These are phyloP conservation scores for Scaptomyza pallida DNA, from an alignment of 1,140 invertebrate species.

Conservation along the genomic window DNA sequence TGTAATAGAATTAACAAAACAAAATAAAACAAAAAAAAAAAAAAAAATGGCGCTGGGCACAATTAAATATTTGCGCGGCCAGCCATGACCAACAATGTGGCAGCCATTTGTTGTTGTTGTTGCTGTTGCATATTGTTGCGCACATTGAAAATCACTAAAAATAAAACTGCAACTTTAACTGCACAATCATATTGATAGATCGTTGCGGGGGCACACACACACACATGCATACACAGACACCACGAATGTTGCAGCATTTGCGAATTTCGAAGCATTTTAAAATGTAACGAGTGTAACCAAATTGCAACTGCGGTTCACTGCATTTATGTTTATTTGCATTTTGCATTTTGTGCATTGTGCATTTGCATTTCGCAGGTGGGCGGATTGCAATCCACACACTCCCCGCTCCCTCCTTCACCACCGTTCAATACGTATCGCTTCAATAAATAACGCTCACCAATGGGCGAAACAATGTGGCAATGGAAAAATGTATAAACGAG, in stretches of 20 bases:
- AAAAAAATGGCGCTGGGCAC: constrained; percentile 41
- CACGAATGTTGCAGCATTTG: constrained; percentile 6
- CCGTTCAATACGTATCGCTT: constrained; percentile 23
- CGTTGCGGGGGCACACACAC: neutral
- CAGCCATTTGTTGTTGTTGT: constrained; percentile 19
- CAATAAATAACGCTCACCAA: constrained; percentile 23
- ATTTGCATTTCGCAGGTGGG: constrained; percentile 31
- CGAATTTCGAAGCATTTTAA: constrained; percentile 29
- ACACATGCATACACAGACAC: neutral
- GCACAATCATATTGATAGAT: constrained; percentile 1
- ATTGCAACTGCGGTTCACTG: constrained; percentile 45
- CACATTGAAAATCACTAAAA: constrained; percentile 4
- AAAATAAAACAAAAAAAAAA: constrained; percentile 39
- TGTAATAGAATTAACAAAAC: constrained; percentile 74
- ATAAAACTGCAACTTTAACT: neutral
- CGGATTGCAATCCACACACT: neutral
- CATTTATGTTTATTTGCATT: constrained; percentile 36
- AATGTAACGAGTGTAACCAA: constrained; percentile 25
- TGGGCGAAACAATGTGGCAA: constrained; percentile 18
- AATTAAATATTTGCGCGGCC: constrained; percentile 67
- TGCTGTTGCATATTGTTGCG: neutral
- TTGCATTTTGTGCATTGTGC: constrained; percentile 3
- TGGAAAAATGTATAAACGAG: neutral
- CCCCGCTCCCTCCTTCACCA: neutral
- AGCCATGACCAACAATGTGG: constrained; percentile 32